phyloP scores from a whole-genome alignment of 1,140 invertebrate genomes.

The Heliconius hermathena region DNA sequence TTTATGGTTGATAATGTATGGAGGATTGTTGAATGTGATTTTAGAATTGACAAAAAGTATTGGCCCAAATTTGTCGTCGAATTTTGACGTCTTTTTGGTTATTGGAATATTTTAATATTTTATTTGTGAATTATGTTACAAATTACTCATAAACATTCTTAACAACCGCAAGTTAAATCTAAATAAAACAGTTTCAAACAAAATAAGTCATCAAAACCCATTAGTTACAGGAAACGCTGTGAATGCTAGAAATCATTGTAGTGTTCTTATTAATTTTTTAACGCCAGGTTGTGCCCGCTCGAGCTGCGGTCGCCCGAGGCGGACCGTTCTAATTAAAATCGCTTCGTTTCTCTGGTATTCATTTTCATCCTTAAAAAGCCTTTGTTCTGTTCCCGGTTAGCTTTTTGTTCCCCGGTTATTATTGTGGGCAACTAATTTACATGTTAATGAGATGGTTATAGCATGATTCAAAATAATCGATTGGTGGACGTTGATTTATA shows the following conservation, averaged over 20 bases:
- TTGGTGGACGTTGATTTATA: conserved; percentile 36
- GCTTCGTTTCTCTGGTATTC: conserved; percentile 70
- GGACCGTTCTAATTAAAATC: conserved; percentile 76
- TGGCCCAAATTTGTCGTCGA: not conserved
- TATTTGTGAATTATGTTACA: not conserved
- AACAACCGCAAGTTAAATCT: not conserved
- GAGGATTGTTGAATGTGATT: not conserved
- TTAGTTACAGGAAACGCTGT: not conserved
- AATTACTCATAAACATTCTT: not conserved
- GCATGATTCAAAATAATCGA: conserved; percentile 54
- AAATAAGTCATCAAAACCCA: conserved; percentile 11
- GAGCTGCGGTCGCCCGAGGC: conserved; percentile 65
- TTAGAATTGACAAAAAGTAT: not conserved
- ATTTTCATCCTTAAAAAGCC: conserved; percentile 76
- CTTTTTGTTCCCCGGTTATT: conserved; percentile 56
- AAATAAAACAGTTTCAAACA: not conserved
- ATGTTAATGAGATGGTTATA: conserved; percentile 75
- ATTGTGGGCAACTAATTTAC: conserved; percentile 76
- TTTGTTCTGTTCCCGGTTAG: conserved; percentile 69
- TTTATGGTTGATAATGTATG: conserved; percentile 9
- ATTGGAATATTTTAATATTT: not conserved
- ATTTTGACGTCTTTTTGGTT: not conserved
- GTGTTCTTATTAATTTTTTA: conserved; percentile 64
- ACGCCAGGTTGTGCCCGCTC: conserved; percentile 46
- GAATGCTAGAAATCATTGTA: conserved; percentile 51